Evolutionary conservation across 2,797 vertebrate species (phyloP).

Genomic region (Buceros bicornis): DNA sequence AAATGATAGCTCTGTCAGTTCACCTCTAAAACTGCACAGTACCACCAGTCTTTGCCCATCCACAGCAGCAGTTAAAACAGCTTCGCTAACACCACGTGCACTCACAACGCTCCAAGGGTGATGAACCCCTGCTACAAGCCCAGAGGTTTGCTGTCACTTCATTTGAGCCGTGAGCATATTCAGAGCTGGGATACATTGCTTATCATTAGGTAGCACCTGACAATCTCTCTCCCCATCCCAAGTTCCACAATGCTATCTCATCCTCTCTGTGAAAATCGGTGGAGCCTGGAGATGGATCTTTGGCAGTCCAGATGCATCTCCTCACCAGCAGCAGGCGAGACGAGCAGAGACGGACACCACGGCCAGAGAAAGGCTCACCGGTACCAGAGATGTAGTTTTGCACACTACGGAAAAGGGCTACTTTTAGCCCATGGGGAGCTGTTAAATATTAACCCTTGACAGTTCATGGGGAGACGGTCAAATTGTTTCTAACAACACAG

Average conservation of each 20-base stretch:
- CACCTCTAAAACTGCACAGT: neutral
- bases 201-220: neutral
- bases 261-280: neutral
- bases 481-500: neutral
- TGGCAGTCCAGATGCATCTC: neutral
- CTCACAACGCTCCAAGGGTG: accelerated
- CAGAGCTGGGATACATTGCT: neutral
- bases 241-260: neutral
- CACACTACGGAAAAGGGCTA: neutral
- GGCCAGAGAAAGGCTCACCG: neutral
- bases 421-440: neutral
- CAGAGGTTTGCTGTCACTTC: no score
- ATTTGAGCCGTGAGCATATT: neutral
- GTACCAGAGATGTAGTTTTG: neutral
- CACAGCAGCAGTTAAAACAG: neutral
- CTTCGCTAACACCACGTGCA: neutral
- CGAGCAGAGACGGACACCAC: neutral
- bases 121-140: neutral
- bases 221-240: neutral
- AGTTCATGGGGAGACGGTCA: neutral
- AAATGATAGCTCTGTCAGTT: neutral
- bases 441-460: neutral
- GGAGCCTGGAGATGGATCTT: neutral
- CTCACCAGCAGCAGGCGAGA: neutral
- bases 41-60: neutral